These are phyloP conservation scores for Saxidomus purpurata DNA, from an alignment of 1,140 invertebrate genomes.

Conservation along the genomic window DNA sequence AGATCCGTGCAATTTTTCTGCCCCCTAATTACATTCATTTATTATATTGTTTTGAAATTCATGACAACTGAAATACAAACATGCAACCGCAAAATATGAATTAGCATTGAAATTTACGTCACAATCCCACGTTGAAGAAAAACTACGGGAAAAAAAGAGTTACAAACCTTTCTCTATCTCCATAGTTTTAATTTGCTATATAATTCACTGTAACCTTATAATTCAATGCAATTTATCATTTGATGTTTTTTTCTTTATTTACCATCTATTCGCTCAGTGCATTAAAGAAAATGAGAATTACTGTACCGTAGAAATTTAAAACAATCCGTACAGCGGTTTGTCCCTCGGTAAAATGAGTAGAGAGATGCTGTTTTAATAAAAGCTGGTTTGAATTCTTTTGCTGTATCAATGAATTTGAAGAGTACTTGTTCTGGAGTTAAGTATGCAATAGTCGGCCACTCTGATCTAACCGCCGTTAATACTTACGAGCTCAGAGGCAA, in stretches of 20 bases:
- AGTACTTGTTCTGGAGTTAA: constrained; percentile 12
- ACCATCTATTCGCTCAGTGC: neutral
- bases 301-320: constrained; percentile 1
- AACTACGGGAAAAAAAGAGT: neutral
- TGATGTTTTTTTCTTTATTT: neutral
- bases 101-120: neutral
- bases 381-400: constrained; percentile 23
- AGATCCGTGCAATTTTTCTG: too few relatives aligned
- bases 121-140: neutral
- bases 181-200: neutral
- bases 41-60: neutral
- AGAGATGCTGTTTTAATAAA: neutral
- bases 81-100: neutral
- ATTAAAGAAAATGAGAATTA: neutral
- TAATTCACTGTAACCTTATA: too few relatives aligned
- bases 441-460: constrained; percentile 11
- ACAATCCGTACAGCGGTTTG: neutral
- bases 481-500: neutral
- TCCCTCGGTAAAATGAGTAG: neutral
- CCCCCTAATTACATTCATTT: too few relatives aligned
- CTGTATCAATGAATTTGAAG: constrained; percentile 25
- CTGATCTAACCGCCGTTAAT: constrained; percentile 5
- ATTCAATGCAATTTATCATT: neutral
- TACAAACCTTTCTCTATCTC: neutral
- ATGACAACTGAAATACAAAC: neutral